Evolutionary conservation across 2,113 vertebrate genomes (phyloP).

Genomic region (Jacana jacana): DNA sequence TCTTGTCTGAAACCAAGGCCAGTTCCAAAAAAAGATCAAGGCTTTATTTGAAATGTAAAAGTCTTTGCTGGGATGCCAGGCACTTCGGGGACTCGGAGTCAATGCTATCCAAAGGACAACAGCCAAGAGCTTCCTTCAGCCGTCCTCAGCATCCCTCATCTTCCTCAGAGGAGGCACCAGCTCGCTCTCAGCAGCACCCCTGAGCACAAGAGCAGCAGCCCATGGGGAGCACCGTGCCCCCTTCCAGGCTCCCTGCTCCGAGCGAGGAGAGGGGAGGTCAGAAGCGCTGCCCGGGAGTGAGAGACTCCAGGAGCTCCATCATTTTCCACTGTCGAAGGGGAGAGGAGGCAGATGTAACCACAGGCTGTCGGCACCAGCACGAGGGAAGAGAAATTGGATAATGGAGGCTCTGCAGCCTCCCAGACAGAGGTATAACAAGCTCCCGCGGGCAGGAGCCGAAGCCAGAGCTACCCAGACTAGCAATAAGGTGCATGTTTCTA

Average conservation of each 20-base stretch:
- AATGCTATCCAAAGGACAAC: neutral
- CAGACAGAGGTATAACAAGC: slow-evolving; percentile 22
- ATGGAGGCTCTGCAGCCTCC: neutral
- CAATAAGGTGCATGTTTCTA: neutral
- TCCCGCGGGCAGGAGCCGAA: slow-evolving; percentile 8
- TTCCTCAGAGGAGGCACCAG: neutral
- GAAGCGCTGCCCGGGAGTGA: fast-evolving
- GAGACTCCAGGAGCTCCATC: neutral
- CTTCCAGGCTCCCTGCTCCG: fast-evolving
- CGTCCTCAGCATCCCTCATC: neutral
- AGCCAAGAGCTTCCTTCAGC: neutral
- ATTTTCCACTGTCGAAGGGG: neutral
- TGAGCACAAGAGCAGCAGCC: neutral
- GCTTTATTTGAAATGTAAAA: slow-evolving; percentile 48
- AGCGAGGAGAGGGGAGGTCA: neutral
- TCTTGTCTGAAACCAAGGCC: slow-evolving; percentile 53
- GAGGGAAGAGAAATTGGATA: neutral
- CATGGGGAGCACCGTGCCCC: neutral
- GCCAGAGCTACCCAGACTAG: neutral
- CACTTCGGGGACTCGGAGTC: neutral
- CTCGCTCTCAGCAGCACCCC: neutral
- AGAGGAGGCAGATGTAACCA: neutral
- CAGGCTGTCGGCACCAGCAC: neutral
- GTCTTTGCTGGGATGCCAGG: slow-evolving; percentile 21
- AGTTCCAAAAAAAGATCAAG: slow-evolving; percentile 63